Evolutionary conservation across 2,888 invertebrate genomes (phyloP), one percentile per base, ranked within the genome.

Genomic region (Acronicta alni): DNA sequence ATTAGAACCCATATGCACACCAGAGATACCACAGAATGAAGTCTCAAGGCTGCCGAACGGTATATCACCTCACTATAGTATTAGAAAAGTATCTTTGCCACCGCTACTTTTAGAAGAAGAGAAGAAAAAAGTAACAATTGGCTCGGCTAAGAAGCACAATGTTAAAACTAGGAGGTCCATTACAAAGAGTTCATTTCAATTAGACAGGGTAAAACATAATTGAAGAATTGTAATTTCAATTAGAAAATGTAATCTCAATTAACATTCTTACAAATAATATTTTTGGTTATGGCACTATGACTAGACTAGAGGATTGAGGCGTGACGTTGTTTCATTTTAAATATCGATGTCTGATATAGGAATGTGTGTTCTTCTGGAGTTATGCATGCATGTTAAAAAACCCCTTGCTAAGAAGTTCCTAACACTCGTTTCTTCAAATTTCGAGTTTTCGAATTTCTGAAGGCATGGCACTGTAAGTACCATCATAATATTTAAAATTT

Each of bases 81-180:
- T 89, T 54, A 88, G 94, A 58, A 94, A 94, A 72, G 91, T 94
- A 3, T 94, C 94, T 0, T 75, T 94, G 26, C 94, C 94, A 0
- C 94, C 94, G 1, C 72, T 94, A 47, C 77, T 91, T 47, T 72
- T 92, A 47, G 92, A 94, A 38, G 94, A 94, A 51, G 93, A 92
- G 54, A 93, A 87, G 71, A 86, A 80, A 43, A 93, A 90, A 70
- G 87, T 86, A 0, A 53, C 74, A 5, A 44, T 84, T 42, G 72
- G 83, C 37, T 91, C 93, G 0, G 91, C 88, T 14, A 93, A 89
- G 65, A 91, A 89, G 65, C 77, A 84, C 30, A 82, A 75, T 62
- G 67, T 79, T 6, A 87, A 84, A 66, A 57, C 77, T 10, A 84
- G 82, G 41, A 89, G 85, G 59, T 73, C 72, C 53, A 68, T 69